phyloP scores from a whole-genome alignment of 2,888 invertebrate species.

The Chloroclystis v-ata region DNA sequence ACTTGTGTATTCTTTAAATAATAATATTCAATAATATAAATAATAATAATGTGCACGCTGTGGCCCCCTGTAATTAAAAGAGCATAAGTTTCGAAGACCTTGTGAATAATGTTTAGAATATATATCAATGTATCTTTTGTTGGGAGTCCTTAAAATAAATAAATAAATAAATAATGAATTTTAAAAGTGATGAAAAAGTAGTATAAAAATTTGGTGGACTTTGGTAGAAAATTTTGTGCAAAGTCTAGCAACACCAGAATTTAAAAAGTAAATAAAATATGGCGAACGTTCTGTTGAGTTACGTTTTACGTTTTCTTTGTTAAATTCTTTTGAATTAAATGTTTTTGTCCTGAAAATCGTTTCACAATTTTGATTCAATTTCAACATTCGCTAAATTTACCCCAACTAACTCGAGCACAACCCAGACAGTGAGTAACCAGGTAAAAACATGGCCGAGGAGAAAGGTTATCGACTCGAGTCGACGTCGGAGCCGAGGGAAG shows the following conservation, averaged over 20 bases:
- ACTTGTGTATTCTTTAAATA: no score
- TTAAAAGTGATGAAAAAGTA: no score
- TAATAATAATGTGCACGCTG: no score
- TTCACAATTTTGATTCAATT: no score
- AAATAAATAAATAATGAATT: no score
- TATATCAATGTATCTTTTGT: no score
- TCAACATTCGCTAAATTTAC: no score
- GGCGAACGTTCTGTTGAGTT: background rate
- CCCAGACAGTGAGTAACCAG: constrained; percentile 25
- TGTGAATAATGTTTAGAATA: no score
- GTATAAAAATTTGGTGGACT: constrained; percentile 1
- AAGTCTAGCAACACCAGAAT: background rate
- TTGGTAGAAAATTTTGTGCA: background rate
- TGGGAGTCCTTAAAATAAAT: no score
- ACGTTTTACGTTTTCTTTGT: background rate
- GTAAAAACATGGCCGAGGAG: constrained; percentile 29
- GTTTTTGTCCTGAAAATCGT: background rate
- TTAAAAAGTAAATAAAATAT: background rate
- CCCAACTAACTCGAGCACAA: constrained; percentile 9
- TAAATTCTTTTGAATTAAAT: background rate
- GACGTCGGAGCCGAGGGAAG: constrained; percentile 30
- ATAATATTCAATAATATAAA: no score
- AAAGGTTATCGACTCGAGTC: constrained; percentile 25
- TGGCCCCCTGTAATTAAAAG: no score
- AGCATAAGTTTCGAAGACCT: no score